Conservation (phyloP, 1,140 invertebrate species). For the fruit fly (Drosophila melanogaster) region Release_6_plus_ISO1_MT NT_033777.3:28407001-28407500, state of each 20-base stretch:
- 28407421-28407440: constrained; percentile 32
- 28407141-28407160: constrained; percentile 27
- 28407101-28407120: background rate
- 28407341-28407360: constrained; percentile 83
- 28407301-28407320: constrained; percentile 10
- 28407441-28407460: constrained; percentile 20
- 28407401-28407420: constrained; percentile 24
- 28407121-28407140: background rate
- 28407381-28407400: constrained; percentile 51
- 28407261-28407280: constrained; percentile 51
- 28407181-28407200: constrained; percentile 30
- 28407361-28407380: constrained; percentile 79
- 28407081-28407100: constrained; percentile 70
- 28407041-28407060: constrained; percentile 8
- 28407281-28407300: constrained; percentile 39
- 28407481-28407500: background rate
- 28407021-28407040: constrained; percentile 26
- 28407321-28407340: constrained; percentile 57
- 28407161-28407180: constrained; percentile 59
- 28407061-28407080: constrained; percentile 31
- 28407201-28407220: constrained; percentile 57
- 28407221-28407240: constrained; percentile 57
- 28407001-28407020: constrained; percentile 73
- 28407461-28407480: background rate
- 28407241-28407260: constrained; percentile 74